phyloP scores from a whole-genome alignment of 2,113 vertebrate species.

The Tachysurus vachellii region DNA sequence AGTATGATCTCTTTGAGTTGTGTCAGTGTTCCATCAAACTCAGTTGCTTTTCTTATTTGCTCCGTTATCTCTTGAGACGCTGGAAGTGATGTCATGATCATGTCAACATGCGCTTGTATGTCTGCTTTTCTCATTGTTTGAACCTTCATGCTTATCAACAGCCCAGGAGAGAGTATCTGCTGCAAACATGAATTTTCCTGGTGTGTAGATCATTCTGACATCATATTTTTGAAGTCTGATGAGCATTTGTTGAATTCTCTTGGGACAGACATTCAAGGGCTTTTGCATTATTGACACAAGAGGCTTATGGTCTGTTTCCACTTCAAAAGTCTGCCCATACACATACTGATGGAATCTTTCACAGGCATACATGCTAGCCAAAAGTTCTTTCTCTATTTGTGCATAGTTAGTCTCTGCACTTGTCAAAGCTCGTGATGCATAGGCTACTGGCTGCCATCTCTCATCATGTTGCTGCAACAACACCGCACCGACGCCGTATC shows the following conservation, averaged over 20 bases:
- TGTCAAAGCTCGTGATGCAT: slow-evolving; percentile 26
- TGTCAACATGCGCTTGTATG: too few species aligned
- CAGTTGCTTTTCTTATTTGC: too few species aligned
- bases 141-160: slow-evolving; percentile 13
- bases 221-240: slow-evolving; percentile 45
- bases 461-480: slow-evolving; percentile 35
- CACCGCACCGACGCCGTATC: not conserved
- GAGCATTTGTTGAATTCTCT: slow-evolving; percentile 40
- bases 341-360: too few species aligned
- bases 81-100: too few species aligned
- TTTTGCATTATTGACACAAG: slow-evolving; percentile 37
- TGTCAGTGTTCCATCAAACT: not conserved
- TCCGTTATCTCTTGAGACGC: too few species aligned
- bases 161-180: slow-evolving; percentile 34
- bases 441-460: slow-evolving; percentile 31
- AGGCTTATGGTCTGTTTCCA: too few species aligned
- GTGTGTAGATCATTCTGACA: slow-evolving; percentile 34
- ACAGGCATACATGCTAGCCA: too few species aligned
- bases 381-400: slow-evolving; percentile 11
- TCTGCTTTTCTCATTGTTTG: not conserved
- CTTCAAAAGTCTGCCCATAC: too few species aligned
- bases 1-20: not conserved
- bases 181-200: slow-evolving; percentile 40
- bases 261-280: slow-evolving; percentile 36
- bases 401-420: slow-evolving; percentile 39